Conservation (phyloP, 2,113 vertebrate genomes). For the Todiramphus chloris region DNA sequence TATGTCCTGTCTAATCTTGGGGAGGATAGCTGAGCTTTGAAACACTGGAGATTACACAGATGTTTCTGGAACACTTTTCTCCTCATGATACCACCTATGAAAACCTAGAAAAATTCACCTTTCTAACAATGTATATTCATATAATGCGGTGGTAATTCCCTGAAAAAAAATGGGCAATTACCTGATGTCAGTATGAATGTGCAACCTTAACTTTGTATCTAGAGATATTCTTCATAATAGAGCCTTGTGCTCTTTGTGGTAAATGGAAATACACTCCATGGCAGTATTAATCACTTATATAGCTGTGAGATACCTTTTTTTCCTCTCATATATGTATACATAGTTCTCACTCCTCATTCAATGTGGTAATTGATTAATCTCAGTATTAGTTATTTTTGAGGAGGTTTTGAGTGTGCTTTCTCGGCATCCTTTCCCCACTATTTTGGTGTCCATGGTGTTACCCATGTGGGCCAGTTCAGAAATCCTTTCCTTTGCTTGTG, state of each 20-base stretch:
- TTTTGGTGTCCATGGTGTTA: background rate
- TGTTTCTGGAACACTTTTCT: background rate
- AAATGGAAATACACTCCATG: background rate
- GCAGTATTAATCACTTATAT: background rate
- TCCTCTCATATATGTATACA: background rate
- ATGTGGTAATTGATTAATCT: background rate
- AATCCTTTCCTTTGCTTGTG: background rate
- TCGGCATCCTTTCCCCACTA: background rate
- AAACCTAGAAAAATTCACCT: background rate
- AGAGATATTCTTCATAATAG: background rate
- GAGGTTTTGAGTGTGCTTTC: background rate
- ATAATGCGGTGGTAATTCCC: background rate
- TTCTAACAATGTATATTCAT: background rate
- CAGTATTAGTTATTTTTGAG: background rate
- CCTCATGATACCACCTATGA: background rate
- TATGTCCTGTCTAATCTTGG: background rate
- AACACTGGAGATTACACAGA: background rate
- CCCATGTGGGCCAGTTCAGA: accelerated
- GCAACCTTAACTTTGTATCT: background rate
- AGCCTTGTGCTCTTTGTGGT: background rate
- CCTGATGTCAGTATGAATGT: background rate
- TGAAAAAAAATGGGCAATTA: background rate
- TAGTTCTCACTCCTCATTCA: background rate
- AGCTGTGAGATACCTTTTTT: background rate
- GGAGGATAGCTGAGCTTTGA: background rate